Base-by-base conservation (phyloP, 2,888 invertebrate genomes). In the Formica aserva region DNA sequence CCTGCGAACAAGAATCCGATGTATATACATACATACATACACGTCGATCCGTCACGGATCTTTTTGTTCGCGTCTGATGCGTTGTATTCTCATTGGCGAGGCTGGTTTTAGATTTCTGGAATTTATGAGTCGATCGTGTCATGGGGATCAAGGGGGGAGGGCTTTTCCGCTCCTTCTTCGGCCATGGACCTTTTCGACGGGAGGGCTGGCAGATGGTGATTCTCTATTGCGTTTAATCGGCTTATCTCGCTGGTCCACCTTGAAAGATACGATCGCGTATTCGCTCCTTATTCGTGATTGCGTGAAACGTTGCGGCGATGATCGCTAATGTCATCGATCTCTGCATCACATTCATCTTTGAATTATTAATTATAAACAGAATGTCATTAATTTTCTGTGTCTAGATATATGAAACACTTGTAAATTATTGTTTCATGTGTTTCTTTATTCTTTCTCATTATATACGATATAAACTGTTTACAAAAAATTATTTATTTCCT, bases 61-160 rank as follows among this genome's bases (percentile, higher is more conserved):
- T 83, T 91, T 90, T 85, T 84, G 87, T 90, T 91, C 92, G 86
- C 90, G 88, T 85, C 91, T 92, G 92, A 92, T 92, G 91, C 90
- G 91, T 82, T 88, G 92, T n/a, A 92, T 92, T 93, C 92, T 91
- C 86, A 89, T 89, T 89, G 92, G 90, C 57, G 38, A 82, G 86
- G 87, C 84, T 91, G 93, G 94, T 94, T 94, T 94, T 93, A 92
- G 93, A 94, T 94, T 94, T 93, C 90, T 90, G 92, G 90, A 94
- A 94, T 94, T 94, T 93, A 94, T 92, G 90, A 90, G 86, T 86
- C 81, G 62, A 78, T 82, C 87, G 72, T 77, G 83, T 72, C 63
- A 75, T 32, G n/a, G 32, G 35, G 32, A 52, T 57, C 45, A n/a
- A 57, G 32, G 32, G 48, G 32, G 22, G 15, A 1, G 11, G 1